phyloP scores from a whole-genome alignment of 1,140 invertebrate genomes.

The Thaumatotibia leucotreta region DNA sequence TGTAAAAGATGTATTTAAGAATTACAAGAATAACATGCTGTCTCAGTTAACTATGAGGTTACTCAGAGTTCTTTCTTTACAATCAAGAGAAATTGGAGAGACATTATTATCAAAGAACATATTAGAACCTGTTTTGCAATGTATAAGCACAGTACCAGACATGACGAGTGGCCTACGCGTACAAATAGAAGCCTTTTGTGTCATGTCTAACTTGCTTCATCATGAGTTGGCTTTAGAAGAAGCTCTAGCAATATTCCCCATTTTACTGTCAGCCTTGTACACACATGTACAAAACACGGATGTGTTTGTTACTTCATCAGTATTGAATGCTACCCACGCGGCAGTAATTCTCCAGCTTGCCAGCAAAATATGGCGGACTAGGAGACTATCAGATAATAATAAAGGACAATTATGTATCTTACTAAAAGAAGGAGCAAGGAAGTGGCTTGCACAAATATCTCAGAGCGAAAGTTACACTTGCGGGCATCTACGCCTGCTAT shows the following conservation, averaged over 20 bases:
- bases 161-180: slow-evolving; percentile 74
- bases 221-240: slow-evolving; percentile 62
- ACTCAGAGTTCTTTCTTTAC: slow-evolving; percentile 68
- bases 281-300: slow-evolving; percentile 76
- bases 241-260: slow-evolving; percentile 50
- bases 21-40: slow-evolving; percentile 31
- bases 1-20: slow-evolving; percentile 80
- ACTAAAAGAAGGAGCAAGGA: slow-evolving; percentile 53
- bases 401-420: slow-evolving; percentile 55
- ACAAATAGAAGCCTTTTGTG: slow-evolving; percentile 78
- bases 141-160: slow-evolving; percentile 69
- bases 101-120: slow-evolving; percentile 66
- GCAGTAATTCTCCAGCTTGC: slow-evolving; percentile 65
- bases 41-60: slow-evolving; percentile 70
- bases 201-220: slow-evolving; percentile 67
- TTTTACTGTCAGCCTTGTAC: slow-evolving; percentile 68
- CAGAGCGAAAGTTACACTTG: slow-evolving; percentile 46
- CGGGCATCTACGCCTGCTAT: slow-evolving; percentile 50
- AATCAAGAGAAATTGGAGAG: slow-evolving; percentile 59
- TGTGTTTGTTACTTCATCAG: slow-evolving; percentile 56
- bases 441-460: slow-evolving; percentile 50
- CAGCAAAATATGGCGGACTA: slow-evolving; percentile 41
- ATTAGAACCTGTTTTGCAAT: slow-evolving; percentile 65
- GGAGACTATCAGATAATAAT: slow-evolving; percentile 32
- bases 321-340: slow-evolving; percentile 71